Base-by-base conservation (phyloP, 1,140 invertebrate species). In the Elymnias hypermnestra region DNA sequence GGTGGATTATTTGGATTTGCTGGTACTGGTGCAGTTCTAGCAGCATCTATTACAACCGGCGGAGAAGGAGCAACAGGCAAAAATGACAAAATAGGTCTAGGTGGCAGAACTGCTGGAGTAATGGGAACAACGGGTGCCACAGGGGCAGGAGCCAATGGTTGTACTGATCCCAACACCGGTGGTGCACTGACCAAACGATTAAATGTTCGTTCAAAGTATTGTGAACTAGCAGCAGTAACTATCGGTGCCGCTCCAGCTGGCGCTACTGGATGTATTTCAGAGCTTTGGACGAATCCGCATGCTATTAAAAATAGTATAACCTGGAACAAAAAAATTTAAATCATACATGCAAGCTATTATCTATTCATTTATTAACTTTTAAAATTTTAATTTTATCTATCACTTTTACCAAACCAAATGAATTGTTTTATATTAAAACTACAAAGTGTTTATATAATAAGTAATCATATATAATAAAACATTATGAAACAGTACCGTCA, bases 191-290 rank as follows among this genome's bases (percentile, higher is more conserved):
- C 76, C 25, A 88, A 67, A 9, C 88, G 88, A 53, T 91, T 91
- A 66, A 89, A 91, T 35, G 89, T 91, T 35, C 90, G 87, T n/a
- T 90, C 85, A 39, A 91, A 79, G 22, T 90, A 89, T 68, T 91
- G 90, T 17, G 89, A 91, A 48, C 90, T 91, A 10, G 87, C 84
- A 5, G 90, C 88, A 0, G 90, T 89, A 0, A 91, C 88, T 1
- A 91, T 83, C 0, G 89, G 89, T 10, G 67, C 61, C 2, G 38
- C 39, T 19, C 49, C 52, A 5, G 47, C 28, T 10, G 59, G 59
- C 5, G 53, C 51, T 5, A 42, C 37, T 7, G 47, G 53, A 23
- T 62, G 56, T 14, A 70, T 37, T 28, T 63, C 77, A 15, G 81
- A 84, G 29, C 67, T 51, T 28, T 50, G 52, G 6, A 57, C 65